Conservation (phyloP, 2,797 vertebrate species). For the Pantherophis alleghaniensis region DNA sequence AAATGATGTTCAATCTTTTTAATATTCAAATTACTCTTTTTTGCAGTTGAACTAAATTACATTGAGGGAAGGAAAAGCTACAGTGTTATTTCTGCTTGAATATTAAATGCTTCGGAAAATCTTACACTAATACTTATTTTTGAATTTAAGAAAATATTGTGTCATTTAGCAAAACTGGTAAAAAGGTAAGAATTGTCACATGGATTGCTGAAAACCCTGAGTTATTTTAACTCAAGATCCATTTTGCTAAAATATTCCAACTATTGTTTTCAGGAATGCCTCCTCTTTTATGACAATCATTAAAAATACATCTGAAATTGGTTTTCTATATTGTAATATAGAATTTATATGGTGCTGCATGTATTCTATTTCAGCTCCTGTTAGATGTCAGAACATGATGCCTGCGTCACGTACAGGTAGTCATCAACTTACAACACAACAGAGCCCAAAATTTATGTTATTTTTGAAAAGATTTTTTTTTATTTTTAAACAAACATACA, state of each 20-base stretch:
- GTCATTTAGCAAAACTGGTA: neutral
- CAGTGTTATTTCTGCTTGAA: slow-evolving; percentile 7
- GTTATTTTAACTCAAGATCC: neutral
- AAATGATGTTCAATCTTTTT: neutral
- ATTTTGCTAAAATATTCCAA: neutral
- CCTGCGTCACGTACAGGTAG: neutral
- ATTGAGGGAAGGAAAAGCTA: slow-evolving; percentile 5
- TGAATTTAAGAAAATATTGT: neutral
- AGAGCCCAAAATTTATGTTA: too few species aligned
- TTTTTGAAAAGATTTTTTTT: too few species aligned
- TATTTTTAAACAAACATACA: too few species aligned
- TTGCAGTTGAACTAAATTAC: neutral
- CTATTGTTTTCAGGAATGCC: neutral
- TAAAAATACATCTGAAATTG: neutral
- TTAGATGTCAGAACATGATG: neutral
- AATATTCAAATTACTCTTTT: neutral
- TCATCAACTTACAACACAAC: too few species aligned
- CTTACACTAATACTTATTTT: neutral
- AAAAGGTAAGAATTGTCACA: neutral
- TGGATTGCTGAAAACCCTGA: neutral
- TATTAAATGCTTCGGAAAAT: neutral
- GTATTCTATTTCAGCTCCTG: neutral
- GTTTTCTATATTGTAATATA: neutral
- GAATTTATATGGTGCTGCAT: neutral
- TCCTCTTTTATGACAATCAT: neutral